A percentile compares a stretch with the other conserved stretches of the same genome.
phyloP scores from a whole-genome alignment of 1,140 invertebrate genomes.

The Drosophila pseudoobscura region DNA sequence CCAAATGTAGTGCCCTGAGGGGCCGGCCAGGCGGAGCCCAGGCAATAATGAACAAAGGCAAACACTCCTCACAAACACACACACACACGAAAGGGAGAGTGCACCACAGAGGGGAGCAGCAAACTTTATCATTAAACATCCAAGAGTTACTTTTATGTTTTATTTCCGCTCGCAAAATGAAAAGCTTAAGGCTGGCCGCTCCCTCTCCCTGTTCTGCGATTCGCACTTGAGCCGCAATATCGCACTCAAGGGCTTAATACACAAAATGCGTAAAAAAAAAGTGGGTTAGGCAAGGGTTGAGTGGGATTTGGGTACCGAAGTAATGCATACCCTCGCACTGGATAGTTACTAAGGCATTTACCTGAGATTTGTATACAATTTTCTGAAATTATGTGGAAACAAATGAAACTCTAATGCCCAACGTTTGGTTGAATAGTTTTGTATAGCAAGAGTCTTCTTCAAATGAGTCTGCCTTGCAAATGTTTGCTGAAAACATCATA shows the following conservation, averaged over 20 bases:
- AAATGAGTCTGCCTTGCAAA: no score
- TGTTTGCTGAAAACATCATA: no score
- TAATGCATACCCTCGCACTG: no score
- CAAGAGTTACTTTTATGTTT: constrained; percentile 80
- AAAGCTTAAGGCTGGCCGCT: constrained; percentile 57
- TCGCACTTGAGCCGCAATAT: constrained; percentile 76
- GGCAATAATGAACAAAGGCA: constrained; percentile 47
- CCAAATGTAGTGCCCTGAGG: constrained; percentile 40
- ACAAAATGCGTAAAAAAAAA: constrained; percentile 5
- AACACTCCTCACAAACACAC: constrained; percentile 36
- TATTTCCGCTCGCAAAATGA: constrained; percentile 67
- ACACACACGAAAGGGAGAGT: background rate
- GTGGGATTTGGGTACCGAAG: background rate
- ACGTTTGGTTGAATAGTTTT: no score
- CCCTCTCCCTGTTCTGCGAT: constrained; percentile 12
- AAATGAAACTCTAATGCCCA: no score
- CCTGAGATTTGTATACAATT: no score
- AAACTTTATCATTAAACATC: constrained; percentile 78
- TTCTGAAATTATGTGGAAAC: no score
- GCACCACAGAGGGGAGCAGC: constrained; percentile 7
- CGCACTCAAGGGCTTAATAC: constrained; percentile 46
- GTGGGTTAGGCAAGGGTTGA: background rate
- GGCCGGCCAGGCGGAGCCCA: constrained; percentile 37
- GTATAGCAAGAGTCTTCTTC: no score
- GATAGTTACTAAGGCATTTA: no score